phyloP scores from a whole-genome alignment of 2,888 invertebrate species.

The Pyrrhia umbra region DNA sequence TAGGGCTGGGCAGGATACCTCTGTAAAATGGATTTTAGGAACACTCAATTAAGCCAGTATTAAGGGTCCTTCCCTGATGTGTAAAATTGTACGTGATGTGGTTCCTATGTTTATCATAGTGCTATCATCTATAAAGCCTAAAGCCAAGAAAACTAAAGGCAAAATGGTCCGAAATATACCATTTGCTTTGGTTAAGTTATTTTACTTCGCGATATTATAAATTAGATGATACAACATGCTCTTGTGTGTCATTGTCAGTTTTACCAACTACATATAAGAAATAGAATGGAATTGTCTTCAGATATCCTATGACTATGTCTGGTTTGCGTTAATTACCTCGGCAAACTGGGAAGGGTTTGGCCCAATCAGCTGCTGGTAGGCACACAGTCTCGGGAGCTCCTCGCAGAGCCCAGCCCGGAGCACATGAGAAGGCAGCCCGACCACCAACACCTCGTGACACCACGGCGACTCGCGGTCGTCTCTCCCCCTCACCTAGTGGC shows the following conservation, averaged over 20 bases:
- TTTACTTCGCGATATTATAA: too few relatives aligned
- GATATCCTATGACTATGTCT: too few relatives aligned
- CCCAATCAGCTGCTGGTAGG: conserved; percentile 95
- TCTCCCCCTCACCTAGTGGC: conserved; percentile 85
- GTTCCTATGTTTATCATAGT: too few relatives aligned
- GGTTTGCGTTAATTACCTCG: conserved; percentile 88
- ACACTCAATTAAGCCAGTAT: neutral
- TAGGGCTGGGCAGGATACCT: conserved; percentile 95
- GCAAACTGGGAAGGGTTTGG: conserved; percentile 93
- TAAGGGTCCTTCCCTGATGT: neutral
- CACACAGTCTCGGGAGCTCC: conserved; percentile 94
- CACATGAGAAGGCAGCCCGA: conserved; percentile 94
- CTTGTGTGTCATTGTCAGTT: too few relatives aligned
- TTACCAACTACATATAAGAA: too few relatives aligned
- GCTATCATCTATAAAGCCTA: too few relatives aligned
- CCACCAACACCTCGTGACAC: conserved; percentile 95
- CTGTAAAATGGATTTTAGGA: conserved; percentile 77
- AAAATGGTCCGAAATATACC: too few relatives aligned
- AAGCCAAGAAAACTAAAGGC: too few relatives aligned
- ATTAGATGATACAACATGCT: too few relatives aligned
- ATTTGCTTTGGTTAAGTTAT: too few relatives aligned
- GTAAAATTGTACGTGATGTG: neutral
- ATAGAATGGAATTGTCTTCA: too few relatives aligned
- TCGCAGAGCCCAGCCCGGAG: conserved; percentile 93
- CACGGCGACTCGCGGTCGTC: conserved; percentile 93